Base-by-base conservation (phyloP, 1,140 invertebrate species). In the Pomacea maculata region DNA sequence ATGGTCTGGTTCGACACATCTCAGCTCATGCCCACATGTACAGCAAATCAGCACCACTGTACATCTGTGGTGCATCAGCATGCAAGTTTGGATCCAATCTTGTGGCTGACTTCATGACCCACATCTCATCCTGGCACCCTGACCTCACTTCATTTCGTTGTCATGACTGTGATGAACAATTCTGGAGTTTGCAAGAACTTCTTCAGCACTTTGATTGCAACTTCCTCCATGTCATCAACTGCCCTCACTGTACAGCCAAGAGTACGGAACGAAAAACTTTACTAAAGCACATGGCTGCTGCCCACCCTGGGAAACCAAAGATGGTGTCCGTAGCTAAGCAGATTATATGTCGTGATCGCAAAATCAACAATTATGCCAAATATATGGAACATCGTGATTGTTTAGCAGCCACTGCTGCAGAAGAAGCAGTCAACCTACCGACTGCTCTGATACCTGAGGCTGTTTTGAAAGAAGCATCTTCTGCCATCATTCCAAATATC, bases 321-420 rank as follows among this genome's bases (percentile, higher is more conserved):
- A 87, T 87, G 81, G 85, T 88, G 11, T 85, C 83, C 63, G 87
- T 88, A 14, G 85, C 86, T 52, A 85, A 85, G 34, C 87, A 88
- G 75, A 79, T 88, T 11, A 83, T 88, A 25, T 88, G 87, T 75
- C 80, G 85, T 65, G 87, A 87, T 54, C 83, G 86, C 57, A 85
- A 85, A 72, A 54, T 82, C 8, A 87, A 88, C 79, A 82, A 82
- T 45, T 86, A 83, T 78, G 25, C 75, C 25, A 61, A 73, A 25
- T 71, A 61, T 21, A 64, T 81, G 80, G 70, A 76, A 10, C 76
- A 64, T 5, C 65, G 77, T 25, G 52, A 57, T 8, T 67, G 57
- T 21, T 34, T 34, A 21, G 11, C 10, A 11, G 45, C 19, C 5
- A 14, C n/a, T 19, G 11, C 25, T 19, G n/a, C 45, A 9, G 67